A percentile compares a stretch with the other conserved stretches of the same genome.
These are phyloP conservation scores for Liasis olivaceus DNA, from an alignment of 2,797 vertebrate genomes.

Conservation along the genomic window DNA sequence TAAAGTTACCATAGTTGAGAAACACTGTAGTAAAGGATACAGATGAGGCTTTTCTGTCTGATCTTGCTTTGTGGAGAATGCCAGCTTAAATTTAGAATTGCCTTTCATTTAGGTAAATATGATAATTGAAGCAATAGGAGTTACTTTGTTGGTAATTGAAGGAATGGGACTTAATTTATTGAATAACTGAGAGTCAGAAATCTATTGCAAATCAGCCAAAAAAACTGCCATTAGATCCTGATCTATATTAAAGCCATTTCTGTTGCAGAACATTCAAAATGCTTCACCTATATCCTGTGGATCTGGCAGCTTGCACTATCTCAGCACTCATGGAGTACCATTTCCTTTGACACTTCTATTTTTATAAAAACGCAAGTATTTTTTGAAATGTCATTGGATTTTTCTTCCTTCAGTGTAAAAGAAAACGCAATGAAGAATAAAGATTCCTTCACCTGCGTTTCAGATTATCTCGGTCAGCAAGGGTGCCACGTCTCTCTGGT, in stretches of 20 bases:
- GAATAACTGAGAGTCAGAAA: background rate
- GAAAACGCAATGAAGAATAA: background rate
- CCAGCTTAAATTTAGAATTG: background rate
- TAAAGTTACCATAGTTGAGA: background rate
- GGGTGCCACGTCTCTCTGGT: conserved; percentile 78
- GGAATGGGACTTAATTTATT: background rate
- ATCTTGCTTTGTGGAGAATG: background rate
- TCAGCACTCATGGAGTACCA: background rate
- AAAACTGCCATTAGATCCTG: background rate
- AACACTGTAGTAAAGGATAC: background rate
- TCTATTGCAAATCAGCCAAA: background rate
- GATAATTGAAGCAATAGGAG: background rate
- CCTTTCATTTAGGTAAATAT: background rate
- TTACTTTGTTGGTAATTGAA: background rate
- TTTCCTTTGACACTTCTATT: background rate
- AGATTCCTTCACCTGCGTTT: conserved; percentile 75
- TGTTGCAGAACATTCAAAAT: background rate
- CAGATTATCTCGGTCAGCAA: conserved; percentile 81
- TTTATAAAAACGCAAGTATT: background rate
- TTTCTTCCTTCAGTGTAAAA: background rate
- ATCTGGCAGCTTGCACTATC: no score
- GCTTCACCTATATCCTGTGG: background rate
- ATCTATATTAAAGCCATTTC: background rate
- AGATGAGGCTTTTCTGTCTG: background rate
- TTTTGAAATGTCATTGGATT: background rate